Conservation (phyloP, 2,113 vertebrate genomes). For the Megaceryle torquata region DNA sequence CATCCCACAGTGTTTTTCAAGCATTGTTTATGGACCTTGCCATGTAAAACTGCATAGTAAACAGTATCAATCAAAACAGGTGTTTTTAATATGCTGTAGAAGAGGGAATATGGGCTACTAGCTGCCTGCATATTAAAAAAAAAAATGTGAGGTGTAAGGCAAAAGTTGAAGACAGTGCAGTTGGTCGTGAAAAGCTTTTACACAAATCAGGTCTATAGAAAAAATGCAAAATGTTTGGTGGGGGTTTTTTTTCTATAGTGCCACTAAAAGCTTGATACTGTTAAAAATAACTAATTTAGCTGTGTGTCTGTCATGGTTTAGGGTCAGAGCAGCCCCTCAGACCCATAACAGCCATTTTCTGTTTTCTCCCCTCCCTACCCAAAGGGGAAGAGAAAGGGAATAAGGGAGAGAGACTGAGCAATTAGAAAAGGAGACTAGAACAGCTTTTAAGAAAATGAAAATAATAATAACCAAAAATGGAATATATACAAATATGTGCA, state of each 20-base stretch:
- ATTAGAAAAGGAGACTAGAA: no score
- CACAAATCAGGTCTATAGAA: not conserved
- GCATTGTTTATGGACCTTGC: fast-evolving
- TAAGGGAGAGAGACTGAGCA: no score
- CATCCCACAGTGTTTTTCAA: not conserved
- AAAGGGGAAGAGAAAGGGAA: no score
- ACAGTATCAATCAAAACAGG: not conserved
- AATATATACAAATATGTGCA: no score
- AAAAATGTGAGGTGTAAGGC: not conserved
- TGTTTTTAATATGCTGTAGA: not conserved
- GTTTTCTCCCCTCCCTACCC: no score
- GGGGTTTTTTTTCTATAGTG: not conserved
- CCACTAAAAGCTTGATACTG: not conserved
- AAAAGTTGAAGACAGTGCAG: not conserved
- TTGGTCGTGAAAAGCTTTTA: not conserved
- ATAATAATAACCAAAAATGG: no score
- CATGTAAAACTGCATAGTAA: not conserved
- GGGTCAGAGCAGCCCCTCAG: no score
- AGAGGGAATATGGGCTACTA: not conserved
- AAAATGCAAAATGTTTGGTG: not conserved
- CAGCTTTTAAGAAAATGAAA: no score
- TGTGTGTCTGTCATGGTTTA: no score
- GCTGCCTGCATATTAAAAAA: not conserved
- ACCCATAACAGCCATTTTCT: no score
- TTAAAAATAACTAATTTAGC: not conserved